A percentile compares a stretch with the other conserved stretches of the same genome.
Evolutionary conservation across 2,888 invertebrate species (phyloP).

Genomic region (Pharmacophagus antenor): DNA sequence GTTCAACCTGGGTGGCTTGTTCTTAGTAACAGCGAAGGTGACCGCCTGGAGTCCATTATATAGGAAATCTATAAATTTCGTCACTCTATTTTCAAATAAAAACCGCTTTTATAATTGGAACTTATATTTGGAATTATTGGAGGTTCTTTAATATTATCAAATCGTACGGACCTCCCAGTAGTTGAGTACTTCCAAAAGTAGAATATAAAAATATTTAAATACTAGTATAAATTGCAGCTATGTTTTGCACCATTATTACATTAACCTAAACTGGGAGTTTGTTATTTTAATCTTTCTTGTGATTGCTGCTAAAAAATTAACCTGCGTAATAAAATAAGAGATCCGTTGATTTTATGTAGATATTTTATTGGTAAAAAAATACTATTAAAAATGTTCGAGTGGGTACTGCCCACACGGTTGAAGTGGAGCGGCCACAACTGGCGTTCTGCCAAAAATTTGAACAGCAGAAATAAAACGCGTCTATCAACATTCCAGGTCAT

Average conservation of each 20-base stretch:
- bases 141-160: constrained; percentile 31
- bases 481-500: constrained; percentile 79
- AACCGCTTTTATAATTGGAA: constrained; percentile 42
- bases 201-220: not conserved
- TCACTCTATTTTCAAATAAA: constrained; percentile 50
- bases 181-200: not conserved
- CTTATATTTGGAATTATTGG: constrained; percentile 34
- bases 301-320: constrained; percentile 19
- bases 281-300: constrained; percentile 6
- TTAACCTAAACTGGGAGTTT: not conserved
- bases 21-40: constrained; percentile 67
- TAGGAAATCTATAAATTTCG: constrained; percentile 53
- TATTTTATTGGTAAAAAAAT: constrained; percentile 32
- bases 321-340: constrained; percentile 22
- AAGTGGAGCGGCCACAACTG: constrained; percentile 65
- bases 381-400: constrained; percentile 44
- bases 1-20: constrained; percentile 72
- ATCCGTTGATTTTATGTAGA: constrained; percentile 27
- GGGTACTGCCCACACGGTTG: constrained; percentile 62
- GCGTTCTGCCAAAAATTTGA: constrained; percentile 68
- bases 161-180: constrained; percentile 19
- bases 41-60: constrained; percentile 46
- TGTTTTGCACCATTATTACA: too few relatives aligned
- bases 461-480: constrained; percentile 76
- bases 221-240: too few relatives aligned